Evolutionary conservation across 2,797 vertebrate genomes (phyloP).

Genomic region (Masticophis lateralis): DNA sequence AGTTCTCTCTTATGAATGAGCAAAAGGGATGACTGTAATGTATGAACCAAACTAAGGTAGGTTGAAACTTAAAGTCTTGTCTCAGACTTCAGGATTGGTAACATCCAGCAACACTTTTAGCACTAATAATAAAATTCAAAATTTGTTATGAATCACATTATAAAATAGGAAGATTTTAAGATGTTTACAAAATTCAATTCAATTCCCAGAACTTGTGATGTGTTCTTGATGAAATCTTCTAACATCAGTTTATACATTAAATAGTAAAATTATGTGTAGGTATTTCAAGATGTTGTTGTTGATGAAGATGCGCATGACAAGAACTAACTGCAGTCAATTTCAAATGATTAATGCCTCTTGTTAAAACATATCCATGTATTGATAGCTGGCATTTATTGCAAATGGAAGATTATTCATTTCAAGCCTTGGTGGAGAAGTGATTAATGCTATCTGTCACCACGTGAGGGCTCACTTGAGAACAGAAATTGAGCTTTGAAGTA

Average conservation of each 20-base stretch:
- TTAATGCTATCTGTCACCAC: slow-evolving; percentile 16
- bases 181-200: background rate
- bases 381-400: background rate
- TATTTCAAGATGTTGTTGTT: background rate
- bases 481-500: background rate
- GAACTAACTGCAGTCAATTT: background rate
- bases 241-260: background rate
- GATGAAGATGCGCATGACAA: background rate
- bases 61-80: background rate
- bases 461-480: slow-evolving; percentile 5
- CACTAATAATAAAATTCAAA: background rate
- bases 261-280: background rate
- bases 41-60: background rate
- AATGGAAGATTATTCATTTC: background rate
- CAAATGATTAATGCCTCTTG: background rate
- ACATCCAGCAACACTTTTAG: background rate
- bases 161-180: background rate
- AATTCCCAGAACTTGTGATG: background rate
- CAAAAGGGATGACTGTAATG: background rate
- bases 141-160: background rate
- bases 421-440: background rate
- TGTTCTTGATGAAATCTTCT: background rate
- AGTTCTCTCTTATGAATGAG: background rate
- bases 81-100: background rate
- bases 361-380: background rate